A percentile compares a stretch with the other conserved stretches of the same genome.
Evolutionary conservation across 2,113 vertebrate genomes (phyloP).

Genomic region (Rhadina sibilatrix): DNA sequence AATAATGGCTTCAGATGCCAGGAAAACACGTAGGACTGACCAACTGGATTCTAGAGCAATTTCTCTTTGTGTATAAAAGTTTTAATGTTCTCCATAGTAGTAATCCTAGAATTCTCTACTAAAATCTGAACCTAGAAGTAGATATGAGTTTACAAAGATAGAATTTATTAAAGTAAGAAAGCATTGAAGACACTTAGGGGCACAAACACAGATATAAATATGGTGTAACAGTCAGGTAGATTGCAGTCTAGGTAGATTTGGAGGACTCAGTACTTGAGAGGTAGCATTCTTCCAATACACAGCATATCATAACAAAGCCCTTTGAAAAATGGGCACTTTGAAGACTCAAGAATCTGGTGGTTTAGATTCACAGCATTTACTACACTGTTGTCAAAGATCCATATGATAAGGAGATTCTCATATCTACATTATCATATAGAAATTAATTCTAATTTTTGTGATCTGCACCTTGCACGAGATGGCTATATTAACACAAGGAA

Average conservation of each 20-base stretch:
- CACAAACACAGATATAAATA: not conserved
- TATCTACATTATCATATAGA: not conserved
- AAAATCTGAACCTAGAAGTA: not conserved
- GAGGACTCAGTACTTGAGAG: not conserved
- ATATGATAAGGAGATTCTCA: not conserved
- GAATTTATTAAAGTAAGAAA: not conserved
- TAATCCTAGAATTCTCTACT: not conserved
- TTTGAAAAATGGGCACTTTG: not conserved
- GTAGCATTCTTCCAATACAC: not conserved
- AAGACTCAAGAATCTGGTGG: not conserved
- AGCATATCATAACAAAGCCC: not conserved
- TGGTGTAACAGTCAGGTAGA: not conserved
- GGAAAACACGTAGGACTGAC: not conserved
- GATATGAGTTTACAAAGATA: not conserved
- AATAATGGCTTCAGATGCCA: conserved; percentile 9
- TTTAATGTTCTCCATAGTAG: not conserved
- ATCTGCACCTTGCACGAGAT: not conserved
- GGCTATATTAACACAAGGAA: not conserved
- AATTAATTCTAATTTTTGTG: not conserved
- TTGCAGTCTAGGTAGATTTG: not conserved
- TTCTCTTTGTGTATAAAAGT: not conserved
- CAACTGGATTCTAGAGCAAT: not conserved
- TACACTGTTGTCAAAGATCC: not conserved
- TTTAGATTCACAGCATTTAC: not conserved
- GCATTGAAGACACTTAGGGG: not conserved